Percentiles rank a stretch among this genome's conserved stretches.
These are phyloP conservation scores for Manduca sexta DNA, from an alignment of 1,140 invertebrate genomes.

Conservation along the genomic window DNA sequence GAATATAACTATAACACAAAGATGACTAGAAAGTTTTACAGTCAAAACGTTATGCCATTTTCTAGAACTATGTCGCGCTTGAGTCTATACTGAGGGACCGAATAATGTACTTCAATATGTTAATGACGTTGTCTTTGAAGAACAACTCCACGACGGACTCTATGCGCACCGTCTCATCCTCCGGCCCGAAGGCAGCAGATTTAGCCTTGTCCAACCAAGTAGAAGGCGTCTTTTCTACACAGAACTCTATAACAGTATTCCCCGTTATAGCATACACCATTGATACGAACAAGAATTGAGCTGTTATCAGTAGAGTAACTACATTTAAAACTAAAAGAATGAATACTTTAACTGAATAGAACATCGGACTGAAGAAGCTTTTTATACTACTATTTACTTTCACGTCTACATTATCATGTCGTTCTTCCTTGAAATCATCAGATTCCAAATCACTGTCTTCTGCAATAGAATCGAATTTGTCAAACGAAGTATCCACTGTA, in stretches of 20 bases:
- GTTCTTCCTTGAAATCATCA: conserved; percentile 1
- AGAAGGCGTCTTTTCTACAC: conserved; percentile 24
- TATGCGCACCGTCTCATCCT: conserved; percentile 38
- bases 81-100: conserved; percentile 1
- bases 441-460: not conserved
- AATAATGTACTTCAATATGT: conserved; percentile 35
- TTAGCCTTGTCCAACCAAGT: conserved; percentile 36
- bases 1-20: too few relatives aligned
- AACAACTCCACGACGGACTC: conserved; percentile 36
- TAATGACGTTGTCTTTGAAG: conserved; percentile 32
- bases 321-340: conserved; percentile 36
- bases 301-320: conserved; percentile 27
- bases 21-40: too few relatives aligned
- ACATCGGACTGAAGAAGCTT: conserved; percentile 13
- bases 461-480: not conserved
- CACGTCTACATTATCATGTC: conserved; percentile 4
- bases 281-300: conserved; percentile 33
- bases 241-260: conserved; percentile 38
- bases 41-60: too few relatives aligned
- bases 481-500: too few relatives aligned
- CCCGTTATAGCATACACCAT: conserved; percentile 40
- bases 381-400: conserved; percentile 5
- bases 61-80: too few relatives aligned
- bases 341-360: conserved; percentile 30
- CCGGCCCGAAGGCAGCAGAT: conserved; percentile 30